Base-by-base conservation (phyloP, 2,113 vertebrate species). In the Sceloporus tristichus region DNA sequence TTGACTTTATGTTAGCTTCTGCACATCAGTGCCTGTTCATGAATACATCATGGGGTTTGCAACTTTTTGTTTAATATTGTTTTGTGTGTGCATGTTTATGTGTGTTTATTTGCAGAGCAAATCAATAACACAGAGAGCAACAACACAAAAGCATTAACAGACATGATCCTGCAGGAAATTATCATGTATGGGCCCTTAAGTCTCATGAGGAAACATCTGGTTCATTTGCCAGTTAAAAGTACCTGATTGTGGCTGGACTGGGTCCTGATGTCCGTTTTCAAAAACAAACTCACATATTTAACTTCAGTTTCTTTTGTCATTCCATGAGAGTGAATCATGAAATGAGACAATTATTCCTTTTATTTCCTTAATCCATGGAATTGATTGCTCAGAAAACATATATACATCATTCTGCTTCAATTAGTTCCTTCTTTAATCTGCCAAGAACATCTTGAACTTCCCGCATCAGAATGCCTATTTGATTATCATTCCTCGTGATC, bases 381-480 rank as follows among this genome's bases (percentile, higher is more conserved):
- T 83, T 82, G 59, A 79, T 27, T 81, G n/a, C 56, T 19, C 29
- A 34, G 10, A 5, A n/a, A 65, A 65, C 1, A n/a, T 9, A 29
- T 2, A 81, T 18, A 19, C 11, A 27, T 76, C 40, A 83, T 70
- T 83, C 68, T 70, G 66, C 42, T 83, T 42, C 34, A 82, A 66
- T 65, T 82, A 82, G 34, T 82, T 68, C 11, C 13, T 82, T 68
- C 42, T 83, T 83, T 70, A 83, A 70, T 83, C 81, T 83, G 65
- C 81, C 81, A 82, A 82, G 81, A 82, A 82, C 66, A 70, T 29
- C 27, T n/a, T 83, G 66, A 83, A 66, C 42, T 83, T 83, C 66
- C 40, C 71, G 66, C 42, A 29, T 70, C 25, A 53, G 23, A 82
- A 66, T 66, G 25, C 62, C 62, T 83, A 53, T 70, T 70, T 82